A percentile compares a stretch with the other conserved stretches of the same genome.
These are phyloP conservation scores for Erpetoichthys calabaricus DNA, from an alignment of 2,797 vertebrate species.

Conservation along the genomic window DNA sequence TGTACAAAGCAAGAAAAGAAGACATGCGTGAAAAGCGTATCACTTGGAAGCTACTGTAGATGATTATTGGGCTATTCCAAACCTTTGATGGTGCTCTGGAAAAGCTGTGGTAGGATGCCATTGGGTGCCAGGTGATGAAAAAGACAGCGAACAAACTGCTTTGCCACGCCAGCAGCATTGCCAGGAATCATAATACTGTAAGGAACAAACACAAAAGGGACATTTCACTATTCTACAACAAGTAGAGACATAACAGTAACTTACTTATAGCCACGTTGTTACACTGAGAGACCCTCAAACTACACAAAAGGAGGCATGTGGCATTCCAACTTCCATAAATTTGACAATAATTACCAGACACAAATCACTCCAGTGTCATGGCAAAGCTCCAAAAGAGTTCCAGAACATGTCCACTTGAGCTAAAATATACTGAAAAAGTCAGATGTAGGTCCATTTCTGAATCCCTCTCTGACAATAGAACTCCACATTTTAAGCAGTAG, in stretches of 20 bases:
- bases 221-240: no score
- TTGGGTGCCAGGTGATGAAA: constrained; percentile 95
- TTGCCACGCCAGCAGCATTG: constrained; percentile 92
- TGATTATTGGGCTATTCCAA: constrained; percentile 7
- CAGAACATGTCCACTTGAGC: no score
- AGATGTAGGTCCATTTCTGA: no score
- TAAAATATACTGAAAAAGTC: no score
- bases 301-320: neutral
- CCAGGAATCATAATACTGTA: constrained; percentile 93
- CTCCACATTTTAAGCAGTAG: no score
- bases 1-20: constrained; percentile 34
- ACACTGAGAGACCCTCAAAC: neutral
- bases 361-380: no score
- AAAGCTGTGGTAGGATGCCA: constrained; percentile 90
- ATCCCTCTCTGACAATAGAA: no score
- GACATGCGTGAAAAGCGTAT: constrained; percentile 5
- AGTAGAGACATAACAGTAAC: no score
- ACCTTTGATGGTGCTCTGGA: constrained; percentile 98
- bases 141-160: constrained; percentile 93
- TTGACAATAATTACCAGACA: no score
- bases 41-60: neutral
- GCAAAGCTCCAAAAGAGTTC: no score
- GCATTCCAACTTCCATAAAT: no score
- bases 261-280: neutral
- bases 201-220: neutral